Percentiles rank a stretch among this genome's conserved stretches.
phyloP scores from a whole-genome alignment of 2,797 vertebrate genomes.

The Notamacropus eugenii region DNA sequence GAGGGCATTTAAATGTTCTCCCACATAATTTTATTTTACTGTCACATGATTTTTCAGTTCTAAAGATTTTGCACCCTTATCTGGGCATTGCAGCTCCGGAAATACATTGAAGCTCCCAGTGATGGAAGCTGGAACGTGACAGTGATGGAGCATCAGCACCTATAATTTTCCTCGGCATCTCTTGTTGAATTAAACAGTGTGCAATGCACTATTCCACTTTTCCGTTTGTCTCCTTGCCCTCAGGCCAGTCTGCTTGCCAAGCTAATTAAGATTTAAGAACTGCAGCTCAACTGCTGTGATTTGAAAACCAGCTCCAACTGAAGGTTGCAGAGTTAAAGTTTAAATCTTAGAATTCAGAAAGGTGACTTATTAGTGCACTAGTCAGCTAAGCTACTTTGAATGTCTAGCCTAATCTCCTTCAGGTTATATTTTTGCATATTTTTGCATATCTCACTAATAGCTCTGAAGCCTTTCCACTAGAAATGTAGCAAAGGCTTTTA shows the following conservation, averaged over 20 bases:
- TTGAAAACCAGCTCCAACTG: constrained; percentile 73
- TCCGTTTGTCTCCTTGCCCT: constrained; percentile 58
- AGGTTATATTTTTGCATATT: constrained; percentile 82
- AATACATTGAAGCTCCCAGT: constrained; percentile 47
- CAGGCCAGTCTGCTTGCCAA: constrained; percentile 56
- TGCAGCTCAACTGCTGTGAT: constrained; percentile 54
- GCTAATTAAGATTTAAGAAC: constrained; percentile 83
- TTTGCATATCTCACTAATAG: constrained; percentile 80
- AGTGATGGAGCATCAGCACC: constrained; percentile 43
- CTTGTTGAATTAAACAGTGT: constrained; percentile 59
- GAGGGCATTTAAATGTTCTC: neutral
- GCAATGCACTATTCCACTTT: constrained; percentile 55
- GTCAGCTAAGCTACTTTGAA: constrained; percentile 77
- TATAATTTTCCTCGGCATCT: constrained; percentile 48
- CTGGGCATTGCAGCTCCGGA: constrained; percentile 58
- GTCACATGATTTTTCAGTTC: constrained; percentile 32
- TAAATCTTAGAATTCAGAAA: constrained; percentile 74
- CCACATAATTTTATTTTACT: constrained; percentile 39
- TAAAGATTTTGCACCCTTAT: constrained; percentile 31
- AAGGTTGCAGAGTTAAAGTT: constrained; percentile 78
- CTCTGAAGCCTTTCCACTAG: constrained; percentile 75
- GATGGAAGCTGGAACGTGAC: constrained; percentile 28
- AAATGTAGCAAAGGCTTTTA: constrained; percentile 60
- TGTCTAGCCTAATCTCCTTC: constrained; percentile 80
- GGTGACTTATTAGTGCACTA: constrained; percentile 76